Base-by-base conservation (phyloP, 1,140 invertebrate genomes). In the Polyergus mexicanus region DNA sequence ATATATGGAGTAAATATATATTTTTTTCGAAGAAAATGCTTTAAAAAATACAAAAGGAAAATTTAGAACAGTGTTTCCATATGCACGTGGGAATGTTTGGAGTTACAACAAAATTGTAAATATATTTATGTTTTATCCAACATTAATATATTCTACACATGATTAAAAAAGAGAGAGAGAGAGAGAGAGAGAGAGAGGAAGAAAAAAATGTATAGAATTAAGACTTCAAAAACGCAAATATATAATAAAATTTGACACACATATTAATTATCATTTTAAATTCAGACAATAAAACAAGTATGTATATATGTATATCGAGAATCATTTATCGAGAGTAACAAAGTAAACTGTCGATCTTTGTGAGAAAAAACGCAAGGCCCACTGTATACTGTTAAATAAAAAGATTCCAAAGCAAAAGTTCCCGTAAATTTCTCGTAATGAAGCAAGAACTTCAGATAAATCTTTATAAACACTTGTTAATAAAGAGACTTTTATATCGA, bases 391-490 rank as follows among this genome's bases (percentile, higher is more conserved):
- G 32, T 22, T 41, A 56, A 68, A 56, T 56, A 32, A 56, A 56
- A 51, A 16, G 2, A 69, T 63, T 44, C 38, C 13, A 2, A n/a
- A 28, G 7, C 4, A 19, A 25, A 19, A 44, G 6, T 68, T 13
- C 13, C 54, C 76, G 5, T 11, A 47, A 47, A 13, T 80, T 68
- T 66, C 76, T 38, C 32, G 35, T 47, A 25, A 80, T 54, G 76
- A 68, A 78, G 41, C 41, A 32, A 10, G 1, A 54, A 32, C 1
- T 38, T 80, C 76, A 38, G 54, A 38, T 56, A 25, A 51, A n/a
- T 38, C 35, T 76, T 76, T 19, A 54, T 54, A 38, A 80, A 68
- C 44, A 22, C 35, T n/a, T 66, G 62, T 78, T 78, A 78, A 54
- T 77, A 66, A 35, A 62, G 25, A 78, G 51, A 10, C 51, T 77